These are phyloP conservation scores for Esox masquinongy DNA, from an alignment of 2,797 vertebrate genomes.

Conservation along the genomic window DNA sequence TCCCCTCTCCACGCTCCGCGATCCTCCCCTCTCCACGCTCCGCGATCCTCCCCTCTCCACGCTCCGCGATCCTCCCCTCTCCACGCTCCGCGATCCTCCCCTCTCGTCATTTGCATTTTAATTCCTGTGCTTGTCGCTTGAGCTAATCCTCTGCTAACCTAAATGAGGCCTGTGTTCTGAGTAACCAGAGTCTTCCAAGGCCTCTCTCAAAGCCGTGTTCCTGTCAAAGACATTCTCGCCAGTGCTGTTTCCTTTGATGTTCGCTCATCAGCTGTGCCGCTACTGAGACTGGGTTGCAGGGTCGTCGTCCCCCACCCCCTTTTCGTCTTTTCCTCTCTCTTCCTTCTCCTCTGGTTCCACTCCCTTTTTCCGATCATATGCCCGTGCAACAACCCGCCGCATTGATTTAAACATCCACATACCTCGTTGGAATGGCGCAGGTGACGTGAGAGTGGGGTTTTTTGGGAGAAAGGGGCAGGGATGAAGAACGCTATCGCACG, in stretches of 20 bases:
- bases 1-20: no score
- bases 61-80: no score
- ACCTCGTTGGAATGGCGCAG: constrained; percentile 54
- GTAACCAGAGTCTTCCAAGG: constrained; percentile 55
- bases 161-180: constrained; percentile 76
- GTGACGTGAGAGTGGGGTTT: constrained; percentile 40
- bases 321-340: background rate
- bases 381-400: constrained; percentile 45
- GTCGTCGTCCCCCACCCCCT: background rate
- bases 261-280: constrained; percentile 6
- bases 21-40: no score
- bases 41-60: no score
- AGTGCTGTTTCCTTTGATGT: constrained; percentile 17
- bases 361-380: constrained; percentile 26
- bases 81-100: constrained; percentile 36
- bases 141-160: constrained; percentile 73
- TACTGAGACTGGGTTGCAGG: background rate
- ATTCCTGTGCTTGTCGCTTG: constrained; percentile 67
- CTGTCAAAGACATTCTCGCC: constrained; percentile 32
- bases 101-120: constrained; percentile 78
- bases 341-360: background rate
- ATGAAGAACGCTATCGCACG: constrained; percentile 40
- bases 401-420: constrained; percentile 58
- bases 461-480: constrained; percentile 26
- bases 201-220: constrained; percentile 39